Evolutionary conservation across 2,113 vertebrate genomes (phyloP).

Genomic region (Grammomys dolichurus): DNA sequence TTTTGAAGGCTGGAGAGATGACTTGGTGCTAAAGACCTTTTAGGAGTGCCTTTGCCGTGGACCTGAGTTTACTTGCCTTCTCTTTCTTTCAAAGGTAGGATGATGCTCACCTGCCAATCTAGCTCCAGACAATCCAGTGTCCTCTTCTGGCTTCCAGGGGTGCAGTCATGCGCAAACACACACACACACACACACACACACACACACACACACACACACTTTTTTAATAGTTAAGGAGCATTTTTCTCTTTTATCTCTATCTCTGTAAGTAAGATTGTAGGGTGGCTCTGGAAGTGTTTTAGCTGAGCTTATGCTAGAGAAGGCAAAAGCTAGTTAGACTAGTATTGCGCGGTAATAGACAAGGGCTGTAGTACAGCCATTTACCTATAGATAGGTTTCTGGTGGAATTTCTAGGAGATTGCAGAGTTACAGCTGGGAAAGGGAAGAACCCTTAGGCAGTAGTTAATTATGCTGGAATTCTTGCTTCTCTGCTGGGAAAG

Average conservation of each 20-base stretch:
- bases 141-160: not conserved
- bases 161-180: too few relatives aligned
- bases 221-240: not conserved
- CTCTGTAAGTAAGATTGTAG: not conserved
- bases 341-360: not conserved
- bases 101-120: accelerated
- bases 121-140: not conserved
- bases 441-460: not conserved
- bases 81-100: too few relatives aligned
- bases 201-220: not conserved
- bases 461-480: not conserved
- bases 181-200: too few relatives aligned
- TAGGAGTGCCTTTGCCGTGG: not conserved
- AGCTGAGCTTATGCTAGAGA: not conserved
- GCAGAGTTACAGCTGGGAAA: not conserved
- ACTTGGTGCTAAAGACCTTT: not conserved
- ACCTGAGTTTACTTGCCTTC: not conserved
- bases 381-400: not conserved
- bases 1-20: not conserved
- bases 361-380: not conserved
- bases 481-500: not conserved
- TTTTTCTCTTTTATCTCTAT: not conserved
- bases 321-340: not conserved
- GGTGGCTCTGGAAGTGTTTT: not conserved
- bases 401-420: not conserved